Evolutionary conservation across 2,888 invertebrate species (phyloP).

Genomic region (Drosophila neonasuta): DNA sequence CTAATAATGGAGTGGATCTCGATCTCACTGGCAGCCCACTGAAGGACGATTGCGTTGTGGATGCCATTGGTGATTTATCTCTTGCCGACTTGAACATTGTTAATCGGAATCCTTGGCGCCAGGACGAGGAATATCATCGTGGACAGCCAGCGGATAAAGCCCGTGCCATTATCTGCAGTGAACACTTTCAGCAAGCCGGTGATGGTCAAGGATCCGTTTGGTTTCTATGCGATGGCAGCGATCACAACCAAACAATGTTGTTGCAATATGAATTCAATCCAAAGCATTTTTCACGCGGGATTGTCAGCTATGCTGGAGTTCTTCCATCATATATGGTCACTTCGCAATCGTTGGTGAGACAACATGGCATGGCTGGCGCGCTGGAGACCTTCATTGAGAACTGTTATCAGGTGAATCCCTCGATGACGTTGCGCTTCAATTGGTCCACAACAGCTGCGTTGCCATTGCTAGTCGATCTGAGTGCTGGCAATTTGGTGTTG

Average conservation of each 20-base stretch:
- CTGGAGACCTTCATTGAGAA: constrained; percentile 75
- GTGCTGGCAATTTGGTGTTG: constrained; percentile 75
- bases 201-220: constrained; percentile 81
- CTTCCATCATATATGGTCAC: constrained; percentile 64
- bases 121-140: constrained; percentile 78
- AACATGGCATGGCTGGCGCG: constrained; percentile 60
- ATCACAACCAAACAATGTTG: constrained; percentile 82
- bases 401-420: constrained; percentile 74
- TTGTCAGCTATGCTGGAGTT: constrained; percentile 73
- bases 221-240: constrained; percentile 86
- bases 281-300: constrained; percentile 72
- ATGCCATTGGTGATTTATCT: constrained; percentile 76
- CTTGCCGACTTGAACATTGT: constrained; percentile 61
- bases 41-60: constrained; percentile 80
- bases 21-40: constrained; percentile 81
- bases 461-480: constrained; percentile 74
- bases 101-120: constrained; percentile 72
- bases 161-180: constrained; percentile 70
- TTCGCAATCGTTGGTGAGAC: constrained; percentile 62
- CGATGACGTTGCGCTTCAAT: constrained; percentile 73
- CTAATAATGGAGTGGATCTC: constrained; percentile 34
- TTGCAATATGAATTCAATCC: constrained; percentile 74
- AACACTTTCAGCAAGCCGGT: constrained; percentile 64
- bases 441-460: constrained; percentile 67
- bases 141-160: constrained; percentile 70